Percentiles rank a stretch among this genome's conserved stretches.
Evolutionary conservation across 2,888 invertebrate species (phyloP).

Genomic region (Oithona nana): DNA sequence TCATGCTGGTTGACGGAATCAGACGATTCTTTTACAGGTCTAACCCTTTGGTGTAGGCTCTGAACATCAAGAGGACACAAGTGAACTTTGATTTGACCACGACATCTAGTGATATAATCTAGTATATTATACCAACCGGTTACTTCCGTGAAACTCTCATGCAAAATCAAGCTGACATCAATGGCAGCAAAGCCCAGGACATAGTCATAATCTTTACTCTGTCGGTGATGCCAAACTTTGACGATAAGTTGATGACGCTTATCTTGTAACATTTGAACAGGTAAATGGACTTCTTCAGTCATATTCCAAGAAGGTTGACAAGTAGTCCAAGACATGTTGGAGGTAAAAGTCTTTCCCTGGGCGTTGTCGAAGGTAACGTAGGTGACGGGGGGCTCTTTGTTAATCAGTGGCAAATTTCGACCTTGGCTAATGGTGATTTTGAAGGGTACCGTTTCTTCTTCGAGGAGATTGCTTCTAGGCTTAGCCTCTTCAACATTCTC

Average conservation of each 20-base stretch:
- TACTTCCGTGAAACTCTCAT: not conserved
- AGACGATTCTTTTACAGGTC: not conserved
- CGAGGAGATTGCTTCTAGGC: too few relatives aligned
- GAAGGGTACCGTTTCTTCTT: not conserved
- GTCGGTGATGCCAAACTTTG: not conserved
- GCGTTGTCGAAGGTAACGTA: not conserved
- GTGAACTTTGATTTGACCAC: not conserved
- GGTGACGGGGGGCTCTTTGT: not conserved
- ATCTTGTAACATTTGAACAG: not conserved
- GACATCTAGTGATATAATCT: not conserved
- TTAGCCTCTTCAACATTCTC: not conserved
- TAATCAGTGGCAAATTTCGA: not conserved
- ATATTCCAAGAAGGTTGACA: not conserved
- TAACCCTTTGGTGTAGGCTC: not conserved
- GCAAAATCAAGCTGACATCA: not conserved
- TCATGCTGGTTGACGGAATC: not conserved
- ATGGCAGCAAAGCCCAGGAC: not conserved
- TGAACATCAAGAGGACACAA: not conserved
- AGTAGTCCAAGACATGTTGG: not conserved
- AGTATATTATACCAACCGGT: not conserved
- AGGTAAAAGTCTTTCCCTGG: not conserved
- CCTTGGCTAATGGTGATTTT: not conserved
- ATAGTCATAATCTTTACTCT: not conserved
- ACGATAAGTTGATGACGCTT: not conserved
- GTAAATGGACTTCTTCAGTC: not conserved